These are phyloP conservation scores for Podiceps cristatus DNA, from an alignment of 2,113 vertebrate species.

Conservation along the genomic window DNA sequence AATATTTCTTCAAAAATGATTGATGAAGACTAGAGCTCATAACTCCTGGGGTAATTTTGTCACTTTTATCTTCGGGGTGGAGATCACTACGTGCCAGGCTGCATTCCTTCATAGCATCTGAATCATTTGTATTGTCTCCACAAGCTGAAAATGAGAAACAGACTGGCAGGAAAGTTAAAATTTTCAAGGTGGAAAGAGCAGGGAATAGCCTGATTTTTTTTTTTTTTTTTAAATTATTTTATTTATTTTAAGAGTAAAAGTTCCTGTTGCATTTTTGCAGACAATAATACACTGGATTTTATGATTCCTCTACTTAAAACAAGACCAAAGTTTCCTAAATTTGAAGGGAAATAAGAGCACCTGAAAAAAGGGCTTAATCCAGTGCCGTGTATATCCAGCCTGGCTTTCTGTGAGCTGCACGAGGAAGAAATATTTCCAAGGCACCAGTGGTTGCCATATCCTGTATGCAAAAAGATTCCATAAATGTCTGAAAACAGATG, in stretches of 20 bases:
- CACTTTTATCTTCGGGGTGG: slow-evolving; percentile 52
- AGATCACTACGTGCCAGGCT: slow-evolving; percentile 48
- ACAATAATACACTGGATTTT: background rate
- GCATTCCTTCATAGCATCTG: slow-evolving; percentile 64
- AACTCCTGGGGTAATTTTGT: slow-evolving; percentile 47
- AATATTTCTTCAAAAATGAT: slow-evolving; percentile 42
- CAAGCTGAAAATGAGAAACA: slow-evolving; percentile 68
- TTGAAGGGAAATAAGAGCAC: slow-evolving; percentile 15
- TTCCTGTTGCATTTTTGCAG: background rate
- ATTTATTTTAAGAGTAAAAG: background rate
- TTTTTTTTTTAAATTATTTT: background rate
- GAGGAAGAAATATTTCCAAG: slow-evolving; percentile 48
- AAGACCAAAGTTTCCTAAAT: background rate
- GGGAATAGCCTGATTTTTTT: background rate
- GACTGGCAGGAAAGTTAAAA: slow-evolving; percentile 58
- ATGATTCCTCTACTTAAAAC: background rate
- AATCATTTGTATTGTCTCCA: slow-evolving; percentile 68
- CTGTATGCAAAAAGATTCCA: slow-evolving; percentile 69
- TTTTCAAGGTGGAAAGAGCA: slow-evolving; percentile 44
- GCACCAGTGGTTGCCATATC: slow-evolving; percentile 55
- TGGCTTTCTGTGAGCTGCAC: slow-evolving; percentile 1
- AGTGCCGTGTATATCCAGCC: background rate
- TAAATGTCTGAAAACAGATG: slow-evolving; percentile 68
- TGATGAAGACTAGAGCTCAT: slow-evolving; percentile 42
- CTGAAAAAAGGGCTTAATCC: background rate